Evolutionary conservation across 1,140 invertebrate species (phyloP).

Genomic region (Pentalonia nigronervosa): DNA sequence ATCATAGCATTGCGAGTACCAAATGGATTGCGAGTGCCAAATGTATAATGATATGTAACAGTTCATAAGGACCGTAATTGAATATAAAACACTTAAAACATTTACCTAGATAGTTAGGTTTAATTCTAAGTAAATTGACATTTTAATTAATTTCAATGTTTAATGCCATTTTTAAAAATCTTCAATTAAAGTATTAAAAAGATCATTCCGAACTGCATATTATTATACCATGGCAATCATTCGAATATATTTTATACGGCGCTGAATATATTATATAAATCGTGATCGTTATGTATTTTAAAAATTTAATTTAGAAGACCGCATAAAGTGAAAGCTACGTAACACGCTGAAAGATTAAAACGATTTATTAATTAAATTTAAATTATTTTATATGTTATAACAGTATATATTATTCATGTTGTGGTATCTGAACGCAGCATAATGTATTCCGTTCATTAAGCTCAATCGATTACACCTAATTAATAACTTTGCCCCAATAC

Average conservation of each 20-base stretch:
- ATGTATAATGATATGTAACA: neutral
- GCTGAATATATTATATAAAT: slow-evolving; percentile 24
- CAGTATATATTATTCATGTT: neutral
- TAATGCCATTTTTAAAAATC: slow-evolving; percentile 17
- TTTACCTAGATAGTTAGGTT: neutral
- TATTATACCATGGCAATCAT: slow-evolving; percentile 8
- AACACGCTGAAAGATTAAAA: neutral
- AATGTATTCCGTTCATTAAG: neutral
- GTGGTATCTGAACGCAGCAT: neutral
- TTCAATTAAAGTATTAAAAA: neutral
- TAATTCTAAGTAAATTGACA: neutral
- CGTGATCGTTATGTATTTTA: neutral
- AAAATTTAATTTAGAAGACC: slow-evolving; percentile 33
- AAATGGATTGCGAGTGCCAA: neutral
- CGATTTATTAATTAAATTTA: slow-evolving; percentile 33
- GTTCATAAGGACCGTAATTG: neutral
- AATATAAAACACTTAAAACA: neutral
- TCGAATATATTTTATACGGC: neutral
- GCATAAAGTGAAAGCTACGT: slow-evolving; percentile 4
- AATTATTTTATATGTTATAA: neutral
- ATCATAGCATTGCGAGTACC: too few relatives aligned
- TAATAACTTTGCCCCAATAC: neutral
- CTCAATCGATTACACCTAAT: neutral
- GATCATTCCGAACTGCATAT: neutral
- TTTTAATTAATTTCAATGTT: neutral